Conservation (phyloP, 1,140 invertebrate species). For the Anastrepha ludens region DNA sequence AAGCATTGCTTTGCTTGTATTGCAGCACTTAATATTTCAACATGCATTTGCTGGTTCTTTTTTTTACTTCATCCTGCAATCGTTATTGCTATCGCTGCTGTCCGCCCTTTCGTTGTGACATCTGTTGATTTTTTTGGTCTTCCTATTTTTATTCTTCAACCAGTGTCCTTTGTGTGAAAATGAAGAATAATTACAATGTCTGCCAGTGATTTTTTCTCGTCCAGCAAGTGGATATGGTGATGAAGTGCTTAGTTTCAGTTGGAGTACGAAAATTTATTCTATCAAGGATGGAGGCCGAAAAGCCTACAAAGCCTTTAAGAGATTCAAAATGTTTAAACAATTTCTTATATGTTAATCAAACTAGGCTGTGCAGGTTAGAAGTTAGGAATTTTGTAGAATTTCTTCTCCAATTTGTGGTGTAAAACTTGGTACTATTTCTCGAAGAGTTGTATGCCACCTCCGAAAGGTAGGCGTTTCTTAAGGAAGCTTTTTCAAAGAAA, state of each 20-base stretch:
- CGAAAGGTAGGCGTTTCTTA: too few species aligned
- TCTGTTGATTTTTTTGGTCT: slow-evolving; percentile 1
- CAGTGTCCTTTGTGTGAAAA: slow-evolving; percentile 14
- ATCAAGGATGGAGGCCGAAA: too few species aligned
- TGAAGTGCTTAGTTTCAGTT: slow-evolving; percentile 11
- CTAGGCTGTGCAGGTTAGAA: too few species aligned
- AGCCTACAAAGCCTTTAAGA: too few species aligned
- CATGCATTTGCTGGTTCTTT: not conserved
- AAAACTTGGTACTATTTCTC: too few species aligned
- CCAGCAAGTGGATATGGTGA: not conserved
- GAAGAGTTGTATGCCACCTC: too few species aligned
- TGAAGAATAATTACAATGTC: slow-evolving; percentile 45
- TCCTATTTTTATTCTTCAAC: not conserved
- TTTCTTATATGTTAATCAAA: too few species aligned
- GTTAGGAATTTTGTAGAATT: too few species aligned
- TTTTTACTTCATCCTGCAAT: not conserved
- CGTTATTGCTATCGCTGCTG: not conserved
- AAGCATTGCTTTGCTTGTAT: not conserved
- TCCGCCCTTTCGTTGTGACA: slow-evolving; percentile 26
- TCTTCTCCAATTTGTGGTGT: too few species aligned
- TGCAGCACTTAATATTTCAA: slow-evolving; percentile 9
- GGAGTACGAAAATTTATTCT: not conserved
- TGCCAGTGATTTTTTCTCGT: slow-evolving; percentile 36
- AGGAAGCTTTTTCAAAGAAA: too few species aligned
- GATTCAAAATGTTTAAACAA: too few species aligned